Evolutionary conservation across 2,113 vertebrate genomes (phyloP).

Genomic region (Artemisiospiza belli): DNA sequence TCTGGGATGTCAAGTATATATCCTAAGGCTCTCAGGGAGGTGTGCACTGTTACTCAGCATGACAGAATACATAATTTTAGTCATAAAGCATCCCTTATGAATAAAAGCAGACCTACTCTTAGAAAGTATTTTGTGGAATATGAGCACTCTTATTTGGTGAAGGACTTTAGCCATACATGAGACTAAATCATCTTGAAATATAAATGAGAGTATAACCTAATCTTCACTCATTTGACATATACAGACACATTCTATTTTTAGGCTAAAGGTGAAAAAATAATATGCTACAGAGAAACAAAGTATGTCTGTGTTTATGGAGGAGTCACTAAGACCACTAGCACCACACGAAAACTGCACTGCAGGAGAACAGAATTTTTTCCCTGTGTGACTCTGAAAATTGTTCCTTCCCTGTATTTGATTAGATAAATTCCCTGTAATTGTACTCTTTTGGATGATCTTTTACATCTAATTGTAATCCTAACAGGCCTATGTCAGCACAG

Average conservation of each 20-base stretch:
- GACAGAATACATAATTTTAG: background rate
- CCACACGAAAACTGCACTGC: background rate
- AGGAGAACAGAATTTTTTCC: background rate
- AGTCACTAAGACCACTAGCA: background rate
- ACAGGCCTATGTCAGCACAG: slow-evolving; percentile 29
- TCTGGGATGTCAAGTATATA: background rate
- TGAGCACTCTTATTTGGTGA: background rate
- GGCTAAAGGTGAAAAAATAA: background rate
- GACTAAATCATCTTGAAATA: background rate
- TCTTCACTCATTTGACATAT: background rate
- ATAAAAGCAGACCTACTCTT: background rate
- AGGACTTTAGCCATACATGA: background rate
- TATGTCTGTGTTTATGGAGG: background rate
- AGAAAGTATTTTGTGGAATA: background rate
- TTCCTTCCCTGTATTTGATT: slow-evolving; percentile 30
- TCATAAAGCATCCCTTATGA: background rate
- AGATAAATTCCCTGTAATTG: slow-evolving; percentile 18
- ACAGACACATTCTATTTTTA: background rate
- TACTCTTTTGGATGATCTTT: slow-evolving; percentile 30
- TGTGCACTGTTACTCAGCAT: background rate
- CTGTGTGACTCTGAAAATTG: background rate
- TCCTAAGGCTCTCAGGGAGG: background rate
- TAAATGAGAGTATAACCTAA: background rate
- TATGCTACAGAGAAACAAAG: background rate
- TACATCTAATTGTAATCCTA: slow-evolving; percentile 61